These are phyloP conservation scores for Chiroxiphia lanceolata DNA, from an alignment of 2,797 vertebrate species.

Conservation along the genomic window DNA sequence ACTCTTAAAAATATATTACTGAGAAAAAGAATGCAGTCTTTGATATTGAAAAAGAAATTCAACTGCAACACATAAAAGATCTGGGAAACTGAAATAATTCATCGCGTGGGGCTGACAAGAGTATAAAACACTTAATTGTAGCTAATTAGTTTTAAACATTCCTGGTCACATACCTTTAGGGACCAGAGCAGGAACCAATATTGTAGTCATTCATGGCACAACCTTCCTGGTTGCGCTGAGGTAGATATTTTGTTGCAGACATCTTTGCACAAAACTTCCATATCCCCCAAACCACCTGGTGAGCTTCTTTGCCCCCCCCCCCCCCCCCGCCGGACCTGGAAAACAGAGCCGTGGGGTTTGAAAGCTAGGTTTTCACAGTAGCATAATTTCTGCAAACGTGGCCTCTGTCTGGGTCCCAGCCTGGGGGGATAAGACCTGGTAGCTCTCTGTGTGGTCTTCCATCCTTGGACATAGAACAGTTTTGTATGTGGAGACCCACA, in stretches of 20 bases:
- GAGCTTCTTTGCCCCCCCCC: not conserved
- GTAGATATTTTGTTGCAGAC: not conserved
- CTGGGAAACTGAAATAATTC: not conserved
- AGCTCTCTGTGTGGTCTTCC: not conserved
- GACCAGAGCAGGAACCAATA: not conserved
- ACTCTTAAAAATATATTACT: conserved; percentile 12
- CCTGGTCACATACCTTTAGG: not conserved
- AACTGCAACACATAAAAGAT: not conserved
- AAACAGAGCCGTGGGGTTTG: accelerated
- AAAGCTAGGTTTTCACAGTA: not conserved
- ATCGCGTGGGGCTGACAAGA: not conserved
- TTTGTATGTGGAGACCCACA: not conserved
- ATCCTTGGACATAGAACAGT: accelerated
- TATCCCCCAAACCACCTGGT: not conserved
- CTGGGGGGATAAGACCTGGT: not conserved
- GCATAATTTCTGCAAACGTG: not conserved
- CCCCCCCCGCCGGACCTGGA: accelerated
- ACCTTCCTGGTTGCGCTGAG: not conserved
- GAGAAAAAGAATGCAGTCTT: conserved; percentile 13
- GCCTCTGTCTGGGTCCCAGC: not conserved
- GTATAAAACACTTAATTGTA: not conserved
- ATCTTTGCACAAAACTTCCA: not conserved
- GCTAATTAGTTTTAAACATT: conserved; percentile 1
- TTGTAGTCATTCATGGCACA: not conserved
- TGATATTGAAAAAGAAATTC: conserved; percentile 31